Evolutionary conservation across 1,140 invertebrate genomes (phyloP).

Genomic region (Melipona quadrifasciata): DNA sequence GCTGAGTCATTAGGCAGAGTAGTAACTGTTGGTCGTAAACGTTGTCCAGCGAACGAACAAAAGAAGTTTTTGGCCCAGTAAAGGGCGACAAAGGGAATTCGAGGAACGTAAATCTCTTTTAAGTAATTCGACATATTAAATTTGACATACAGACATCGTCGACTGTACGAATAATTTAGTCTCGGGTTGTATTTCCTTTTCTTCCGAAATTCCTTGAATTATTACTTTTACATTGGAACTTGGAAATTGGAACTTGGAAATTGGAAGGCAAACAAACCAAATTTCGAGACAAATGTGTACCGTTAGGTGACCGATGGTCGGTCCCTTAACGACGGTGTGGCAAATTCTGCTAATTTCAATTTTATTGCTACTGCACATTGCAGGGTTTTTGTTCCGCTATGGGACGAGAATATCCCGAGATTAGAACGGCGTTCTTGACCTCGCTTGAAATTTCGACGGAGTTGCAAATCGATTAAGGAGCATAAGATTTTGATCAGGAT

Average conservation of each 20-base stretch:
- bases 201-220: neutral
- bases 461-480: neutral
- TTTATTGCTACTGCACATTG: too few relatives aligned
- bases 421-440: conserved; percentile 25
- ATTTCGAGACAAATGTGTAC: too few relatives aligned
- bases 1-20: neutral
- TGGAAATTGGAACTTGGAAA: too few relatives aligned
- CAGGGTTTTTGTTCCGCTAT: too few relatives aligned
- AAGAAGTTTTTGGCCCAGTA: neutral
- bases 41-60: neutral
- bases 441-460: neutral
- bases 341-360: too few relatives aligned
- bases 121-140: too few relatives aligned
- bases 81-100: neutral
- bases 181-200: too few relatives aligned
- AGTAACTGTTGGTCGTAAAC: neutral
- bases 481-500: conserved; percentile 17
- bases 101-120: neutral
- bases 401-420: neutral
- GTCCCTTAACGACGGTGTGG: too few relatives aligned
- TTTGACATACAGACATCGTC: conserved; percentile 7
- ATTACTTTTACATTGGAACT: too few relatives aligned
- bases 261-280: too few relatives aligned
- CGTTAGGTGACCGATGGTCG: too few relatives aligned
- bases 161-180: too few relatives aligned